A percentile compares a stretch with the other conserved stretches of the same genome.
Evolutionary conservation across 2,888 invertebrate genomes (phyloP).

Genomic region (Ectemnius lituratus): DNA sequence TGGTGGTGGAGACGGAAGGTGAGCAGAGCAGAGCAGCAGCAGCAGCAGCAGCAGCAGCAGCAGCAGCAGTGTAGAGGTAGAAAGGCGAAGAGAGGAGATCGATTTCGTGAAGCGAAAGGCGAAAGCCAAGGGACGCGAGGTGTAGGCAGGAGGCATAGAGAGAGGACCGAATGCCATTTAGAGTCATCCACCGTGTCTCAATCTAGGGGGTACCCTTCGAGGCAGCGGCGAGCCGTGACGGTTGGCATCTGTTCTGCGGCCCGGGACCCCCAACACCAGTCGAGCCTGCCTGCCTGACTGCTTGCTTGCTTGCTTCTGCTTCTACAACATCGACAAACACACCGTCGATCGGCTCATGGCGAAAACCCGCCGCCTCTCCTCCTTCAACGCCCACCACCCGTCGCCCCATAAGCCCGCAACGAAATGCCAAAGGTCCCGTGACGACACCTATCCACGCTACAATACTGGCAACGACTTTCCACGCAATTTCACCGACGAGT

Average conservation of each 20-base stretch:
- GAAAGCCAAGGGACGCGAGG: conserved; percentile 39
- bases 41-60: no score
- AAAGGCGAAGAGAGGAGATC: conserved; percentile 35
- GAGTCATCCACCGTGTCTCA: conserved; percentile 77
- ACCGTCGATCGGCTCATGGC: no score
- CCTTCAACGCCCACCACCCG: no score
- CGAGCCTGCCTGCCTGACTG: conserved; percentile 19
- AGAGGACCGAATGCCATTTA: conserved; percentile 73
- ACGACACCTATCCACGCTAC: conserved; percentile 38
- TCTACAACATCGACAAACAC: no score
- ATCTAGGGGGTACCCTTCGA: conserved; percentile 75
- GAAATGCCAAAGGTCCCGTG: conserved; percentile 68
- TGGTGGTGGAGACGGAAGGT: background rate
- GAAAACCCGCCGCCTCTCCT: no score
- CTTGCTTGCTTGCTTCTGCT: no score
- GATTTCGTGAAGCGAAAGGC: conserved; percentile 31
- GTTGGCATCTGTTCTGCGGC: conserved; percentile 76
- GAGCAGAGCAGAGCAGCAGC: no score
- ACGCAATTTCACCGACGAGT: conserved; percentile 58
- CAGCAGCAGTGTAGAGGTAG: no score
- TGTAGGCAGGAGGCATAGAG: conserved; percentile 36
- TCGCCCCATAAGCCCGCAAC: conserved; percentile 34
- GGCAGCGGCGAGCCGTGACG: conserved; percentile 77
- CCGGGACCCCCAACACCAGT: conserved; percentile 58
- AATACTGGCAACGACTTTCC: conserved; percentile 55